phyloP scores from a whole-genome alignment of 2,797 vertebrate genomes.

The Sebastes hopkinsi region DNA sequence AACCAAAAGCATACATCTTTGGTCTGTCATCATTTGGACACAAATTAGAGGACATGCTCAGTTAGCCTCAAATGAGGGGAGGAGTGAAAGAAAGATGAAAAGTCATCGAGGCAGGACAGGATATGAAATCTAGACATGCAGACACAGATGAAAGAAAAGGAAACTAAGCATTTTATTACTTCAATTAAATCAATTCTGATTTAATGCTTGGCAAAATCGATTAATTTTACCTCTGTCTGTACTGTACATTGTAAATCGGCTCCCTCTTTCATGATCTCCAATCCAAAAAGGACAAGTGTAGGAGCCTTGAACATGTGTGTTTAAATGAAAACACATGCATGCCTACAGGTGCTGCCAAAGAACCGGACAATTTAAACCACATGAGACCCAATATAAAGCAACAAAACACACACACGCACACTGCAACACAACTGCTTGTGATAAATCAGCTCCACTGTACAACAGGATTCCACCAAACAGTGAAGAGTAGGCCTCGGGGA shows the following conservation, averaged over 20 bases:
- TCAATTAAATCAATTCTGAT: neutral
- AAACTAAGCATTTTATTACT: neutral
- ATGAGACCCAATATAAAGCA: conserved; percentile 49
- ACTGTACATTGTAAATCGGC: neutral
- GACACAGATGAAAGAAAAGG: neutral
- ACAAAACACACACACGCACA: conserved; percentile 8
- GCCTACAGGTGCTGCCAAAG: conserved; percentile 51
- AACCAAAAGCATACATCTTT: conserved; percentile 49
- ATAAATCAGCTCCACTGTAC: conserved; percentile 60
- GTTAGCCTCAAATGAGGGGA: conserved; percentile 25
- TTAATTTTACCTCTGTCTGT: neutral
- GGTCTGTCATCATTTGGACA: conserved; percentile 57
- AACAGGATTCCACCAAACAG: conserved; percentile 35
- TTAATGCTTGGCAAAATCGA: neutral
- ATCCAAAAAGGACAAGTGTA: conserved; percentile 28
- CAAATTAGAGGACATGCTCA: conserved; percentile 51
- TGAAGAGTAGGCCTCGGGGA: conserved; percentile 39
- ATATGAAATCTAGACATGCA: conserved; percentile 24
- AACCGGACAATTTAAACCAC: conserved; percentile 62
- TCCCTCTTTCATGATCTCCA: neutral
- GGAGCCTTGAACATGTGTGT: conserved; percentile 30
- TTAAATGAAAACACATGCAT: conserved; percentile 55
- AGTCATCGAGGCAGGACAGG: neutral
- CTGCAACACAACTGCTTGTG: conserved; percentile 21
- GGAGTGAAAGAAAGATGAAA: conserved; percentile 16